Percentiles rank a stretch among this genome's conserved stretches.
phyloP scores from a whole-genome alignment of 2,888 invertebrate species.

The Chrysolina oricalcia region DNA sequence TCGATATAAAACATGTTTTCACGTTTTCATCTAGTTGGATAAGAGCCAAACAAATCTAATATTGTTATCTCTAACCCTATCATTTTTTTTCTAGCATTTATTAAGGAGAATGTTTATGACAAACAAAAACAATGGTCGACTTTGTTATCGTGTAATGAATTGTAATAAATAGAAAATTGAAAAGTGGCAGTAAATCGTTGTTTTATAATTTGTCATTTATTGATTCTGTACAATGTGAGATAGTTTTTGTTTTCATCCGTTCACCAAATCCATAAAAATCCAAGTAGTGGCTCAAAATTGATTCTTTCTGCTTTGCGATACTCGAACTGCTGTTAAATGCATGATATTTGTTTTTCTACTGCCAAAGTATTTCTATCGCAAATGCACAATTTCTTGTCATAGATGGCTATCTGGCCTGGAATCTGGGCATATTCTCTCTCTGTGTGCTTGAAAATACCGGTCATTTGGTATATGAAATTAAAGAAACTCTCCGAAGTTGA shows the following conservation, averaged over 20 bases:
- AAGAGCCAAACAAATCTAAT: too few relatives aligned
- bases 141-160: too few relatives aligned
- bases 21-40: too few relatives aligned
- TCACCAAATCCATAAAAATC: background rate
- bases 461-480: too few relatives aligned
- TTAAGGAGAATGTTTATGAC: too few relatives aligned
- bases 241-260: background rate
- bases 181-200: too few relatives aligned
- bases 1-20: too few relatives aligned
- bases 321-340: constrained; percentile 34
- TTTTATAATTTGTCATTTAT: background rate
- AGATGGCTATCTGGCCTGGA: background rate
- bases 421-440: background rate
- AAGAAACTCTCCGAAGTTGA: too few relatives aligned
- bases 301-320: constrained; percentile 42
- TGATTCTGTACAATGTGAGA: background rate
- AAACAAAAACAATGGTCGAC: too few relatives aligned
- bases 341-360: constrained; percentile 33
- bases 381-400: constrained; percentile 33
- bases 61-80: too few relatives aligned
- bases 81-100: too few relatives aligned
- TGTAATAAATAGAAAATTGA: too few relatives aligned
- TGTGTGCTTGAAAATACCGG: background rate
- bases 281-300: constrained; percentile 40
- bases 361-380: constrained; percentile 37